Evolutionary conservation across 2,888 invertebrate species (phyloP), one percentile per base, ranked within the genome.

Genomic region (Drosophila barbarae): DNA sequence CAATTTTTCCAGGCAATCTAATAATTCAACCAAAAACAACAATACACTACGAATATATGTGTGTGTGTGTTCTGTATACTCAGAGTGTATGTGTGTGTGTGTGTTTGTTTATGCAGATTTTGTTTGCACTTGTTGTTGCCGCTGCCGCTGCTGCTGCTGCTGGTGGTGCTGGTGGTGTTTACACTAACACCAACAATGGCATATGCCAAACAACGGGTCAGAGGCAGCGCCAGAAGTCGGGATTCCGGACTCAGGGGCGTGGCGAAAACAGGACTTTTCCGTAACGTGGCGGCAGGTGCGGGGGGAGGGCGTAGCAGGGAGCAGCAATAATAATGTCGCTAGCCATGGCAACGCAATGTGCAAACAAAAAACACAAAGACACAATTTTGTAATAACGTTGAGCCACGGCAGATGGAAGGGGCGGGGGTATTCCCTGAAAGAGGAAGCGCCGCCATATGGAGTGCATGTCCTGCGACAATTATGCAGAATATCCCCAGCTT

Each of bases 1-100:
- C 63, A 50, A 69, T 73, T 73, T 81, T 78, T 76, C 60, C 78
- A 70, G 79, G 67, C 82, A 78, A 81, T 76, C 82, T 84, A 84
- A 79, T 81, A 84, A 73, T 78, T 81, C 69, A 65, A 60, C 59
- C 69, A 46, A 63, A 70, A 64, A 47, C 69, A 59, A 47, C 42
- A 60, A 42, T 21, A 55, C 32, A 49, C 18, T 18, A 18, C 18
- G 18, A 18, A 18, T 18, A 18, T 18, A 18, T 18, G 18, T 18
- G 41, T 44, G 15, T 28, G 44, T 18, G 3, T 10, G n/a, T n/a
- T 18, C 3, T 39, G 21, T 21, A 23, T 13, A 41, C 41, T 5
- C 41, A 13, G 6, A 3, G 10, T 44, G 10, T 28, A 12, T 39
- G 10, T 59, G 34, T 23, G 26, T 58, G 46, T 52, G 28, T 41